Evolutionary conservation across 2,888 invertebrate species (phyloP).

Genomic region (Hirudinaria manillensis): DNA sequence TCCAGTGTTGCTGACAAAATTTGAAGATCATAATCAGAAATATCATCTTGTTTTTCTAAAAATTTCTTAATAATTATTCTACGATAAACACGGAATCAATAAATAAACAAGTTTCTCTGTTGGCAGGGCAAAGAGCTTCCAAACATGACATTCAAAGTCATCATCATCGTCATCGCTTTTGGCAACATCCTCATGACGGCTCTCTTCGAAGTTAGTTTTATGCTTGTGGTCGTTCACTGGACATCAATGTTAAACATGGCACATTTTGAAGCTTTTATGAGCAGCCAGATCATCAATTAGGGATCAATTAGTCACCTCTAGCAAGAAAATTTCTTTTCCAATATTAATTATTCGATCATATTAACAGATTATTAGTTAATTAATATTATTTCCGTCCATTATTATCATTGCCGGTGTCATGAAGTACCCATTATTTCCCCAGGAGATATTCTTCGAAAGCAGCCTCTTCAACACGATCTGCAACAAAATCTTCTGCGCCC

Average conservation of each 20-base stretch:
- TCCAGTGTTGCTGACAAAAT: no score
- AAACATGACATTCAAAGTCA: background rate
- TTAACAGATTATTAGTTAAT: no score
- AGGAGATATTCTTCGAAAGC: background rate
- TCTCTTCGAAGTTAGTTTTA: background rate
- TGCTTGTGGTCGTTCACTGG: background rate
- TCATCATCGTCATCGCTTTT: background rate
- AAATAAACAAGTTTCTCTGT: background rate
- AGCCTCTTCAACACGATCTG: background rate
- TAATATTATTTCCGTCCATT: no score
- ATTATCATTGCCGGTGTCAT: no score
- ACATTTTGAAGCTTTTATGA: background rate
- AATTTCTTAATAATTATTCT: no score
- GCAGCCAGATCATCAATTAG: no score
- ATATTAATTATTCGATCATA: no score
- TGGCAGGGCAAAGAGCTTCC: background rate
- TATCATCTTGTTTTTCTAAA: no score
- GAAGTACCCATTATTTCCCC: no score
- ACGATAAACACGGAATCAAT: background rate
- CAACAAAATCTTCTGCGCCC: background rate
- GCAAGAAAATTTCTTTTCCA: no score
- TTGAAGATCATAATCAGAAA: no score
- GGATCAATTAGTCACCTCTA: no score
- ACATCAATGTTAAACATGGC: background rate
- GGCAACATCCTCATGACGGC: background rate